Percentiles rank a stretch among this genome's conserved stretches.
Conservation (phyloP, 2,888 invertebrate species). For the Ellobium chinense region DNA sequence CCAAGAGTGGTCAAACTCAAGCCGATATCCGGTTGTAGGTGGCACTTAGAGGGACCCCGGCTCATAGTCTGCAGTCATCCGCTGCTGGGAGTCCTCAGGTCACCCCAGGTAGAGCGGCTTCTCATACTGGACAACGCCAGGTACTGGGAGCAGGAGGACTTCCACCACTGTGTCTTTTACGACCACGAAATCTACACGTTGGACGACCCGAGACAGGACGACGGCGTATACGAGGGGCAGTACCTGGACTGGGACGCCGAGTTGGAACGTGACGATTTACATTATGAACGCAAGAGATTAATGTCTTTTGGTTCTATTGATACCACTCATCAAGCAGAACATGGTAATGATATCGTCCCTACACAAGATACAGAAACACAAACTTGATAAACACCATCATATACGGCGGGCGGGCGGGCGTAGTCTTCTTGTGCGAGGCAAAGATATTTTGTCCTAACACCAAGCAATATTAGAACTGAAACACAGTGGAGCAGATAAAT, state of each 20-base stretch:
- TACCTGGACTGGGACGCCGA: not conserved
- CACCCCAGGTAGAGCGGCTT: not conserved
- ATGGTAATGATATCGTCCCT: too few species aligned
- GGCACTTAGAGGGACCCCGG: not conserved
- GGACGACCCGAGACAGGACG: not conserved
- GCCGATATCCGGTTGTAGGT: too few species aligned
- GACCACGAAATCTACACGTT: not conserved
- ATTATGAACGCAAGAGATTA: too few species aligned
- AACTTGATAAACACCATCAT: too few species aligned
- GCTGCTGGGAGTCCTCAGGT: not conserved
- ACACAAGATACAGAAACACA: too few species aligned
- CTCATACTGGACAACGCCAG: not conserved
- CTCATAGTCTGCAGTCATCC: not conserved
- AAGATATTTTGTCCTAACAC: too few species aligned
- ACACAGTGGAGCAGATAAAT: too few species aligned
- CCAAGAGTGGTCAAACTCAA: not conserved
- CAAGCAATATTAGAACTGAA: too few species aligned
- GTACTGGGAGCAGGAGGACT: not conserved
- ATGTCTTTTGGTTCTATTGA: too few species aligned
- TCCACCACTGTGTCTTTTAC: not conserved
- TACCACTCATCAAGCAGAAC: too few species aligned
- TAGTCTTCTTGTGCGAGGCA: too few species aligned
- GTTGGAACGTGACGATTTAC: not conserved
- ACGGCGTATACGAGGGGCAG: not conserved
- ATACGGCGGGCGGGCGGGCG: too few species aligned